Conservation (phyloP, 2,888 invertebrate genomes). For the Thymelicus acteon region DNA sequence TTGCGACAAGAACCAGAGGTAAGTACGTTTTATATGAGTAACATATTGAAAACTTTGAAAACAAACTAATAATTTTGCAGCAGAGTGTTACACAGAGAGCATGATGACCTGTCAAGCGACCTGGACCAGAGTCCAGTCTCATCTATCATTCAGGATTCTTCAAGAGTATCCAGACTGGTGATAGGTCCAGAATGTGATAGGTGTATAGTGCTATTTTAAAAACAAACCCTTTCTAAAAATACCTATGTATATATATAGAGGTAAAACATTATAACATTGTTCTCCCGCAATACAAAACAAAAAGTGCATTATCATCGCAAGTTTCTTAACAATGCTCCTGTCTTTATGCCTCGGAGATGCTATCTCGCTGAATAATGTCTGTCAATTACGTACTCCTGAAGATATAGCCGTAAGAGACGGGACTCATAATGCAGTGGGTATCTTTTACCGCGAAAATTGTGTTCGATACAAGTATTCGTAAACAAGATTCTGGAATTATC, state of each 20-base stretch:
- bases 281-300: conserved; percentile 26
- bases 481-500: conserved; percentile 33
- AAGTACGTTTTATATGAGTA: no score
- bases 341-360: conserved; percentile 27
- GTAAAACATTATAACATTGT: conserved; percentile 23
- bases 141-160: no score
- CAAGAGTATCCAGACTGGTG: no score
- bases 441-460: conserved; percentile 28
- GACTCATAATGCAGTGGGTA: conserved; percentile 32
- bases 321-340: conserved; percentile 30
- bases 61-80: no score
- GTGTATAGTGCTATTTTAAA: no score
- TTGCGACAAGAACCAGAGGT: no score
- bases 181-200: no score
- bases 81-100: no score
- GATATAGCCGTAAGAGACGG: conserved; percentile 27
- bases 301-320: conserved; percentile 36
- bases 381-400: conserved; percentile 34
- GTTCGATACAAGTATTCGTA: conserved; percentile 25
- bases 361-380: conserved; percentile 36
- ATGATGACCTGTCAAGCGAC: no score
- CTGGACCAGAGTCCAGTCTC: no score
- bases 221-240: no score
- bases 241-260: neutral
- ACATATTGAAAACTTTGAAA: no score